Evolutionary conservation across 2,797 vertebrate genomes (phyloP), one percentile per base, ranked within the genome.

Genomic region (Gorsachius magnificus): DNA sequence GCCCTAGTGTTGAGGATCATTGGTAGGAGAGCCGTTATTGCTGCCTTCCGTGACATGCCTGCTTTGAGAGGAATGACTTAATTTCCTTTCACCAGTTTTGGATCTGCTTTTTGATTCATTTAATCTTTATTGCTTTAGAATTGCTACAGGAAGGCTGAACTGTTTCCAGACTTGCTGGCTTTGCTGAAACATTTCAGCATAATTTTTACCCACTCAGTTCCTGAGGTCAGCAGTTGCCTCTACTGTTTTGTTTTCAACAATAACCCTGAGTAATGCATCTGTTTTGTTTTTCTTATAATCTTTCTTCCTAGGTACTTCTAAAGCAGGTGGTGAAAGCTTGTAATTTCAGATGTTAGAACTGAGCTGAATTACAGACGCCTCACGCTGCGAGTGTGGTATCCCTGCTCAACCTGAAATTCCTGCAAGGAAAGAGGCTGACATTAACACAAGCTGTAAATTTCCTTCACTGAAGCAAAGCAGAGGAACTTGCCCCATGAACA

Each of bases 311-410:
- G 89, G 84, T 56, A 7, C 95, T 91, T 88, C 82, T 61, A 83
- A 88, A 66, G 94, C 81, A 78, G 84, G 45, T 13, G 64, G 76
- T 79, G 80, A 85, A 65, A 79, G 83, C 91, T 93, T 89, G 69
- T 92, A 61, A 91, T 95, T 93, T 91, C 0, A 31, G 77, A n/a
- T 21, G 63, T 31, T 83, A 36, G 50, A 75, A 93, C 93, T 83
- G 87, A 95, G 86, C 69, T 80, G 86, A 75, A 50, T 75, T 70
- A 53, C 66, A 89, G 89, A 43, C 3, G 11, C 75, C 63, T 53
- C 87, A 14, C 5, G 53, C 87, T 83, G 61, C 4, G 7, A 5
- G 8, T 6, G 64, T 10, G 75, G 75, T 10, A 21, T 54, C 89
- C 66, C 84, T 72, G 87, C 82, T 77, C 74, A 54, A 79, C 90